These are phyloP conservation scores for Gulo gulo DNA, from an alignment of 2,113 vertebrate genomes.

Conservation along the genomic window DNA sequence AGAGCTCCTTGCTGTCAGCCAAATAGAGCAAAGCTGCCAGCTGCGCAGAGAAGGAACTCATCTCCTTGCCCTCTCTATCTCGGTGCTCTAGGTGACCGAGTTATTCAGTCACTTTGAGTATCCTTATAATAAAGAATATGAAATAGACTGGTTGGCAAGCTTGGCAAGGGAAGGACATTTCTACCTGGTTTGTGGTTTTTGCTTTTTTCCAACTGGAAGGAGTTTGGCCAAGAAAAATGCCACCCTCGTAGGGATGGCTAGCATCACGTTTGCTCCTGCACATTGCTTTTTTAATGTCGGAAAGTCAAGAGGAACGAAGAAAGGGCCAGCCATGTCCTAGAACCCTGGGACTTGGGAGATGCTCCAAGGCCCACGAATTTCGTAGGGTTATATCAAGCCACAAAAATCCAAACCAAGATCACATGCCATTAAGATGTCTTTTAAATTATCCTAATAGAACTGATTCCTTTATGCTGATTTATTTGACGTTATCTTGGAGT, in stretches of 20 bases:
- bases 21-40: background rate
- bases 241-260: background rate
- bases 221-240: background rate
- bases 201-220: background rate
- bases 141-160: background rate
- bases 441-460: background rate
- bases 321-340: background rate
- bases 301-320: background rate
- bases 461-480: background rate
- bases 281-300: background rate
- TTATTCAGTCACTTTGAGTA: background rate
- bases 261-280: no score
- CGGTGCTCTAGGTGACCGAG: accelerated
- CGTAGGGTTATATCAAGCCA: background rate
- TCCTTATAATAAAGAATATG: background rate
- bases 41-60: background rate
- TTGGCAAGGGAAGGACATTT: background rate
- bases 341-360: background rate
- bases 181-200: background rate
- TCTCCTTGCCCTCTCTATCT: background rate
- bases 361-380: background rate
- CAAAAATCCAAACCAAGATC: background rate
- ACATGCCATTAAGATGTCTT: background rate
- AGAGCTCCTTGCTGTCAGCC: background rate
- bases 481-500: background rate